A percentile compares a stretch with the other conserved stretches of the same genome.
phyloP scores from a whole-genome alignment of 2,797 vertebrate species.

The Hephaestus fuliginosus region DNA sequence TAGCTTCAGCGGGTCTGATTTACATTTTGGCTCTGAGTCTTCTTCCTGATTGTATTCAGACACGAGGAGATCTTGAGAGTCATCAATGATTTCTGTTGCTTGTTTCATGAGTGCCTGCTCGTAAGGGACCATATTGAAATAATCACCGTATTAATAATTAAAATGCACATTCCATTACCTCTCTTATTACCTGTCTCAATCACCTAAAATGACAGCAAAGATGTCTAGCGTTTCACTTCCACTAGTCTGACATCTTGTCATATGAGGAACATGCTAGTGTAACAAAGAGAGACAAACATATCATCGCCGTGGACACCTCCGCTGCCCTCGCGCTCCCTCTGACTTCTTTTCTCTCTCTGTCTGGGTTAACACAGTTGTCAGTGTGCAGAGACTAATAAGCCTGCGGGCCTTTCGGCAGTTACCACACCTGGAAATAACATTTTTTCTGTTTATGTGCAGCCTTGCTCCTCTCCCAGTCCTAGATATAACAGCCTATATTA shows the following conservation, averaged over 20 bases:
- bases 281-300: constrained; percentile 47
- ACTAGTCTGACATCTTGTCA: constrained; percentile 33
- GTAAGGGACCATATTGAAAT: too few species aligned
- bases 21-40: too few species aligned
- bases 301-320: constrained; percentile 34
- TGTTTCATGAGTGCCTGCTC: too few species aligned
- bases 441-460: constrained; percentile 56
- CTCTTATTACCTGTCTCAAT: constrained; percentile 18
- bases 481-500: constrained; percentile 62
- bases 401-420: constrained; percentile 34
- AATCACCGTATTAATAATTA: too few species aligned
- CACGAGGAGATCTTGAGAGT: too few species aligned
- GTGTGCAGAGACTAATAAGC: constrained; percentile 68
- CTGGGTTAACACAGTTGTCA: constrained; percentile 59
- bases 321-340: constrained; percentile 36
- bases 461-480: constrained; percentile 49
- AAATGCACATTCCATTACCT: too few species aligned
- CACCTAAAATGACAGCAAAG: background rate
- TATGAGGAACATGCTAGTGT: constrained; percentile 14
- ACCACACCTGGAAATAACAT: constrained; percentile 68
- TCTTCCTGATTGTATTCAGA: too few species aligned
- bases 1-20: too few species aligned
- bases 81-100: too few species aligned
- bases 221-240: constrained; percentile 3
- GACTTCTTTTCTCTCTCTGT: constrained; percentile 32